Conservation (phyloP, 1,140 invertebrate species). For the Anadara kagoshimensis region DNA sequence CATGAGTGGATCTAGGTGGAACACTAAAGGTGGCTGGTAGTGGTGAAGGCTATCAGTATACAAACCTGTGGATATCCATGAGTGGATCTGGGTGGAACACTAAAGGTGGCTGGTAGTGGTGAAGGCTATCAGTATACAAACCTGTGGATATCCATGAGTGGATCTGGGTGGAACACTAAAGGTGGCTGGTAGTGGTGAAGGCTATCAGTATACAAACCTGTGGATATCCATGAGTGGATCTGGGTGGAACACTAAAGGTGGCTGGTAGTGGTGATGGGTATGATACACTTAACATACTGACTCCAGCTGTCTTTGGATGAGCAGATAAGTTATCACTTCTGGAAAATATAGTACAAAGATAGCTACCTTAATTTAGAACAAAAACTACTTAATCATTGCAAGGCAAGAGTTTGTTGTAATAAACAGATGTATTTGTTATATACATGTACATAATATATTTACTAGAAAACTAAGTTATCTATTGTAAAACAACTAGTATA, state of each 20-base stretch:
- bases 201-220: constrained; percentile 58
- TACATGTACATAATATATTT: background rate
- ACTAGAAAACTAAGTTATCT: background rate
- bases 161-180: constrained; percentile 50
- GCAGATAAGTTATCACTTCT: constrained; percentile 28
- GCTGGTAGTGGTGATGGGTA: constrained; percentile 60
- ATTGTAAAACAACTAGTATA: no score
- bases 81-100: constrained; percentile 41
- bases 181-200: constrained; percentile 55
- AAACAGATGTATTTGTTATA: background rate
- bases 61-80: constrained; percentile 60
- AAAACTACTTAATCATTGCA: background rate
- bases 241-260: constrained; percentile 49
- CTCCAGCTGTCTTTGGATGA: constrained; percentile 54
- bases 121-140: constrained; percentile 51
- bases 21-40: constrained; percentile 55
- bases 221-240: constrained; percentile 57
- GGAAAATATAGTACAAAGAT: background rate
- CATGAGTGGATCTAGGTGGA: constrained; percentile 48
- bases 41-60: constrained; percentile 22
- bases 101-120: constrained; percentile 56
- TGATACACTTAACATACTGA: constrained; percentile 56
- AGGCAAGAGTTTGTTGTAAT: background rate
- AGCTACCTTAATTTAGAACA: background rate
- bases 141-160: constrained; percentile 62